These are phyloP conservation scores for Congeria kusceri DNA, from an alignment of 2,888 invertebrate genomes.

Conservation along the genomic window DNA sequence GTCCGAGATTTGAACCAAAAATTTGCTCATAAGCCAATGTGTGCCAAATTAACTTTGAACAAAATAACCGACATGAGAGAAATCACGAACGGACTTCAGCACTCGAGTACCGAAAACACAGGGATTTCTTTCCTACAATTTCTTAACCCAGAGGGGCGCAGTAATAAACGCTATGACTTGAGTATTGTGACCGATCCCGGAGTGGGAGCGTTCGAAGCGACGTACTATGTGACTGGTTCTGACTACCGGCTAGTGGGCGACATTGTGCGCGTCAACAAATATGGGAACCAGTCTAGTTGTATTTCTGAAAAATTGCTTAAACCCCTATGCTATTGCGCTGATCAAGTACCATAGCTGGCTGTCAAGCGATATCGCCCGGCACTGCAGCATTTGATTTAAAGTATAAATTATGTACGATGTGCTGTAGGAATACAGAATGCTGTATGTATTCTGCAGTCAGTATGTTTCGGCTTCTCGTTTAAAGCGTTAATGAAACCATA, in stretches of 20 bases:
- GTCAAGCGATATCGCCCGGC: too few relatives aligned
- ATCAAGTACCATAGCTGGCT: not conserved
- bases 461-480: too few relatives aligned
- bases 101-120: conserved; percentile 51
- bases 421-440: too few relatives aligned
- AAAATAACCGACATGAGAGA: conserved; percentile 36
- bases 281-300: conserved; percentile 52
- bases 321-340: conserved; percentile 53
- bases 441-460: too few relatives aligned
- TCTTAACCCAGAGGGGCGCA: conserved; percentile 41
- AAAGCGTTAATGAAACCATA: too few relatives aligned
- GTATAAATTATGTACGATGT: too few relatives aligned
- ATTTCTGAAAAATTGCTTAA: conserved; percentile 40
- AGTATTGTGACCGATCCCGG: conserved; percentile 52
- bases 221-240: conserved; percentile 9
- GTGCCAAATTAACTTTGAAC: conserved; percentile 37
- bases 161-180: conserved; percentile 38
- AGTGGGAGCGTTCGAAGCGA: conserved; percentile 52
- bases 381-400: too few relatives aligned
- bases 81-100: conserved; percentile 44
- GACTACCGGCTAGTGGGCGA: conserved; percentile 29
- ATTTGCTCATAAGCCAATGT: conserved; percentile 20
- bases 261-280: conserved; percentile 52
- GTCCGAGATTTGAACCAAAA: conserved; percentile 34
- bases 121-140: conserved; percentile 63